A percentile compares a stretch with the other conserved stretches of the same genome.
Evolutionary conservation across 1,140 invertebrate species (phyloP).

Genomic region (Heliconius nattereri): DNA sequence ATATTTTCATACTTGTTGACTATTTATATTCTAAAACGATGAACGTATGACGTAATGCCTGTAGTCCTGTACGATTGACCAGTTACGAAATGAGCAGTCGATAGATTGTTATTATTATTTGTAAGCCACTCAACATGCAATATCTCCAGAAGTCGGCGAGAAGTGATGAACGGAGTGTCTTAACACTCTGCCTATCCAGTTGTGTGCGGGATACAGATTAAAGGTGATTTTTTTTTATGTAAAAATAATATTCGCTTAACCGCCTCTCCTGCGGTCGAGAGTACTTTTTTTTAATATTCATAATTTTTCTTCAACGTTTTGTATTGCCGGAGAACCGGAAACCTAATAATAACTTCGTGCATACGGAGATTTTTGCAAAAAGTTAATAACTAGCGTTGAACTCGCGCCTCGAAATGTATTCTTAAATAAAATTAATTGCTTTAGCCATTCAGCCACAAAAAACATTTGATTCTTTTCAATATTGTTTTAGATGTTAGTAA

Average conservation of each 20-base stretch:
- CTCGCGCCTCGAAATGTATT: constrained; percentile 26
- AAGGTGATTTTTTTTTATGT: not conserved
- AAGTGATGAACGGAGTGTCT: too few relatives aligned
- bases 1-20: not conserved
- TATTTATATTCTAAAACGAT: not conserved
- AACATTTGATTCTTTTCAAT: not conserved
- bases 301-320: constrained; percentile 33
- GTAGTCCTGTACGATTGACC: not conserved
- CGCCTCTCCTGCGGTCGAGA: constrained; percentile 8
- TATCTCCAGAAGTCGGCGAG: too few relatives aligned
- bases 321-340: constrained; percentile 33
- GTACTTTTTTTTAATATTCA: constrained; percentile 19
- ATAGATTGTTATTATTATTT: constrained; percentile 6
- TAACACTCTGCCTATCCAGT: too few relatives aligned
- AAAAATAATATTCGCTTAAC: constrained; percentile 24
- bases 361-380: constrained; percentile 38
- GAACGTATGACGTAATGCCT: not conserved
- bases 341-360: constrained; percentile 36
- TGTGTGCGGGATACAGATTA: too few relatives aligned
- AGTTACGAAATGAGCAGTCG: constrained; percentile 9
- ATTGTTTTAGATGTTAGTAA: not conserved
- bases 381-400: constrained; percentile 44
- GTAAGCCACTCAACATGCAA: too few relatives aligned
- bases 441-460: not conserved
- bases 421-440: constrained; percentile 29